Conservation (phyloP, 2,113 vertebrate species). For the Passer domesticus region DNA sequence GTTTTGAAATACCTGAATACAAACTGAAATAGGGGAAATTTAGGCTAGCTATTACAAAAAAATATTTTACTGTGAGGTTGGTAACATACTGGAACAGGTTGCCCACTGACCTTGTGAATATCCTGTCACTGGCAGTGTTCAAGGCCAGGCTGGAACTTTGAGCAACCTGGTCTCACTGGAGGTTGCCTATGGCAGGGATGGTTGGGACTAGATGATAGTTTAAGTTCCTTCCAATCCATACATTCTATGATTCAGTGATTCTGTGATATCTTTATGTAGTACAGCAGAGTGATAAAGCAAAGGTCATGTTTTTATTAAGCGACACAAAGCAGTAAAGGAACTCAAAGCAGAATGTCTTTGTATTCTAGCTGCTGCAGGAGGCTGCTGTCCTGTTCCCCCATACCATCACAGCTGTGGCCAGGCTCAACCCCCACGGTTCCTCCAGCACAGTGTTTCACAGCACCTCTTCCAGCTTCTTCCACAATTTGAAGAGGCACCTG, state of each 20-base stretch:
- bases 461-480: background rate
- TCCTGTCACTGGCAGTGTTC: background rate
- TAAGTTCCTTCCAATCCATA: background rate
- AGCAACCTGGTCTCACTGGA: background rate
- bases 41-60: background rate
- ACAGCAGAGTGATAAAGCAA: background rate
- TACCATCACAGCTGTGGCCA: rapidly evolving
- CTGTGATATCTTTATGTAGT: background rate
- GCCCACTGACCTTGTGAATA: background rate
- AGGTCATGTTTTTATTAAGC: background rate
- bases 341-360: background rate
- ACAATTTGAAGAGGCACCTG: background rate
- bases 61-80: background rate
- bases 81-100: background rate
- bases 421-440: background rate
- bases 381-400: no score
- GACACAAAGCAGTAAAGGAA: background rate
- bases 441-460: rapidly evolving
- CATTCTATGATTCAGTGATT: background rate
- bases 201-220: background rate
- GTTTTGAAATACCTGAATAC: background rate
- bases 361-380: background rate
- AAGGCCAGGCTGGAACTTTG: background rate
- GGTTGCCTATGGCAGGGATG: background rate
- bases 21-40: background rate